These are phyloP conservation scores for Theodoxus fluviatilis DNA, from an alignment of 2,888 invertebrate species.

Conservation along the genomic window DNA sequence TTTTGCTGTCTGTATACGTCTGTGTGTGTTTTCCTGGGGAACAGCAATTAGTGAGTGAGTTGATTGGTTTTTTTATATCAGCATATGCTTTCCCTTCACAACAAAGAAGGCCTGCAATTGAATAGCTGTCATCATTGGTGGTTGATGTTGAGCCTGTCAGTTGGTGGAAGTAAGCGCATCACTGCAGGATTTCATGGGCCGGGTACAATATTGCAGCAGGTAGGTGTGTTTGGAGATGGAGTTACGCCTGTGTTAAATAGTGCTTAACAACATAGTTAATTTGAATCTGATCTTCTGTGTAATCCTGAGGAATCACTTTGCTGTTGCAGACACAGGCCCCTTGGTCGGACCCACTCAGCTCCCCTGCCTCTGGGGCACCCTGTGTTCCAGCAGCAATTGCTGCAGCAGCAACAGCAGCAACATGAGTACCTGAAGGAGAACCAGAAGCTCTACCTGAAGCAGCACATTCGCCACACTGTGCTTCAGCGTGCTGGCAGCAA, in stretches of 20 bases:
- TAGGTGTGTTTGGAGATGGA: no score
- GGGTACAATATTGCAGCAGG: no score
- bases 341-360: slow-evolving; percentile 93
- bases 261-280: neutral
- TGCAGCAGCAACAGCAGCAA: slow-evolving; percentile 57
- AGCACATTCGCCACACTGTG: slow-evolving; percentile 88
- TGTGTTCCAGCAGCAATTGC: slow-evolving; percentile 71
- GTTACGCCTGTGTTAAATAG: neutral
- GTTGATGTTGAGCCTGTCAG: no score
- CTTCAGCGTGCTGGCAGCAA: slow-evolving; percentile 78
- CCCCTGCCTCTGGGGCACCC: slow-evolving; percentile 89
- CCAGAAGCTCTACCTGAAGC: slow-evolving; percentile 62
- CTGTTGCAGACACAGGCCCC: slow-evolving; percentile 71
- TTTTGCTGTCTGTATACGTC: no score
- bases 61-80: no score
- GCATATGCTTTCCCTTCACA: no score
- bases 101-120: no score
- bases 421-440: slow-evolving; percentile 70
- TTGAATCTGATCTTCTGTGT: neutral
- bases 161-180: no score
- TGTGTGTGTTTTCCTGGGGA: no score
- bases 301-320: neutral
- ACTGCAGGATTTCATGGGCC: no score
- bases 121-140: no score
- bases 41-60: no score